Evolutionary conservation across 2,113 vertebrate species (phyloP), one percentile per base, ranked within the genome.

Genomic region (Rhadina sibilatrix): DNA sequence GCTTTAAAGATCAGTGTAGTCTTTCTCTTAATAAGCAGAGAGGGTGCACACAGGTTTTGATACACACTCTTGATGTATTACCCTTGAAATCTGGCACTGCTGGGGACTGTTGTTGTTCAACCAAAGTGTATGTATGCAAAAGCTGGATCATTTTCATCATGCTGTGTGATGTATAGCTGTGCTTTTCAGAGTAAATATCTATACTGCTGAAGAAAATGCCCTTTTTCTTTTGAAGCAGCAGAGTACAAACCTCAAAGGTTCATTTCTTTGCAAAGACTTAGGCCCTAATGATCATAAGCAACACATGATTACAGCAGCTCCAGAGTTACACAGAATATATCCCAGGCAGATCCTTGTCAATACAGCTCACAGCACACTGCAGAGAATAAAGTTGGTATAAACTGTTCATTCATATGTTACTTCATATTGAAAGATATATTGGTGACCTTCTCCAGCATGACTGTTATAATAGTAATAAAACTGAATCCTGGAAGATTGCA

Each of bases 381-480:
- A 82, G 95, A 97, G 95, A 96, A 97, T 96, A 80, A 97, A 98
- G 96, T 94, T 97, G 96, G 91, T 94, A 84, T 96, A 97, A 97
- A 96, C 92, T 64, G 94, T 93, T 95, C 96, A 93, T 63, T 97
- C 96, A 96, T 96, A 97, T 94, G 96, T 98, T 96, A 96, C 95
- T 97, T 97, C 75, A 92, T 96, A 95, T 68, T 89, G 96, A 97
- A 98, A 97, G 97, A 98, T 97, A 98, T 98, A 98, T 80, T 89
- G 96, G 97, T 97, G 98, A 98, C 98, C 97, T 98, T 98, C 98
- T 98, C 97, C 95, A 97, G 94, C 30, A 28, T 97, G 97, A 97
- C 95, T 97, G 93, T 94, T 98, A 97, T 70, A 98, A 97, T 63
- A 97, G 96, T 94, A 97, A 98, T 98, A 98, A 98, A 98, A 98